phyloP scores from a whole-genome alignment of 2,888 invertebrate species.

The Diabrotica balteata region DNA sequence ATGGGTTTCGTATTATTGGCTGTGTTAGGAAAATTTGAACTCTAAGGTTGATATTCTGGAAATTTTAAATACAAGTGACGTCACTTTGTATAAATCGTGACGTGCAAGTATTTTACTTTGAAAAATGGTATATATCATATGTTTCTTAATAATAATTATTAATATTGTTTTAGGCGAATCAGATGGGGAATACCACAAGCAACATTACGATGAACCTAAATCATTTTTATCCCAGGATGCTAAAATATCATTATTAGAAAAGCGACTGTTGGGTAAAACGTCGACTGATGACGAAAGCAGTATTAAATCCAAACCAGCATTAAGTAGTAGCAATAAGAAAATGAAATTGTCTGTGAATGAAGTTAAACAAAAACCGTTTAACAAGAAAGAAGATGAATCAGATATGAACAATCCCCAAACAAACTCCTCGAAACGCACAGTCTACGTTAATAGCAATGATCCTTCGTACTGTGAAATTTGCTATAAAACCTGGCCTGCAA shows the following conservation, averaged over 20 bases:
- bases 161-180: constrained; percentile 7
- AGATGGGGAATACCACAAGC: constrained; percentile 22
- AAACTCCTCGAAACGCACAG: constrained; percentile 60
- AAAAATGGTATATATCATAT: too few relatives aligned
- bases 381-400: constrained; percentile 36
- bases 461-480: constrained; percentile 65
- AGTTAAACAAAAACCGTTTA: constrained; percentile 7
- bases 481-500: constrained; percentile 67
- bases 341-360: constrained; percentile 10
- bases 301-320: constrained; percentile 15
- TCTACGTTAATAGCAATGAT: constrained; percentile 63
- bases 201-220: constrained; percentile 33
- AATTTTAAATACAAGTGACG: too few relatives aligned
- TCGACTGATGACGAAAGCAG: constrained; percentile 35
- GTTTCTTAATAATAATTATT: background rate
- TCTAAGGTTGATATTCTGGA: too few relatives aligned
- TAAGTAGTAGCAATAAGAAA: constrained; percentile 10
- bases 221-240: constrained; percentile 31
- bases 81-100: too few relatives aligned
- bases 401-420: constrained; percentile 42
- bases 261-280: constrained; percentile 51
- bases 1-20: too few relatives aligned
- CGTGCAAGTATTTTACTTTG: too few relatives aligned
- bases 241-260: constrained; percentile 54
- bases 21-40: too few relatives aligned